A percentile compares a stretch with the other conserved stretches of the same genome.
phyloP scores from a whole-genome alignment of 2,797 vertebrate genomes.

The Propithecus deckenii region DNA sequence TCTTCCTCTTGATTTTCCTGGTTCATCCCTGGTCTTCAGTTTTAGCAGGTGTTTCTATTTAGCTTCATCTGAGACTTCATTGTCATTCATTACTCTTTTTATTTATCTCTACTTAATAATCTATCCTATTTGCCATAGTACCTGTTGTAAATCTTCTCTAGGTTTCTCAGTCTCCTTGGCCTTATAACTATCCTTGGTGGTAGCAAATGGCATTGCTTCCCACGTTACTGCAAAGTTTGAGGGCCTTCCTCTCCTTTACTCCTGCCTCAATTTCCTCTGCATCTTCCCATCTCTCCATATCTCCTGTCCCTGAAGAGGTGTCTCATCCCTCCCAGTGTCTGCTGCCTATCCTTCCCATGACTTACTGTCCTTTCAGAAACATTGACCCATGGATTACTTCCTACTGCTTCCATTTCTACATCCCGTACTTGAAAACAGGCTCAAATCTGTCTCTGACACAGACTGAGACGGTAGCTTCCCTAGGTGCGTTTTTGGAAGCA shows the following conservation, averaged over 20 bases:
- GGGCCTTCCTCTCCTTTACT: neutral
- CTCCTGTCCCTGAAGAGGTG: neutral
- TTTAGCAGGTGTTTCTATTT: neutral
- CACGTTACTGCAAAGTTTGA: neutral
- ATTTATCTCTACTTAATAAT: neutral
- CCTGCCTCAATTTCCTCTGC: neutral
- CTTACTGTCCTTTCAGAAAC: neutral
- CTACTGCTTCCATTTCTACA: neutral
- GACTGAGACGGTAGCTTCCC: neutral
- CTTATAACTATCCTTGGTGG: neutral
- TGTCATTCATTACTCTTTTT: neutral
- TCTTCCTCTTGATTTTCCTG: neutral
- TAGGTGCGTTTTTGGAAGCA: neutral
- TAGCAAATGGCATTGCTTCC: neutral
- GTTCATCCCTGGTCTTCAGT: neutral
- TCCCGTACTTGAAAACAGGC: neutral
- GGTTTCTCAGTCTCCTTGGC: neutral
- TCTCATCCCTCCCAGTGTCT: neutral
- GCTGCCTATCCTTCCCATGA: neutral
- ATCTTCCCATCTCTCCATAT: neutral
- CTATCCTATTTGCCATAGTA: neutral
- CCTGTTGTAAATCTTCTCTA: neutral
- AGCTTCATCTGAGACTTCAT: neutral
- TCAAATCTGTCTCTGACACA: neutral
- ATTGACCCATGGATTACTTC: neutral